phyloP scores from a whole-genome alignment of 2,888 invertebrate genomes.

The Meteorus cinctellus region DNA sequence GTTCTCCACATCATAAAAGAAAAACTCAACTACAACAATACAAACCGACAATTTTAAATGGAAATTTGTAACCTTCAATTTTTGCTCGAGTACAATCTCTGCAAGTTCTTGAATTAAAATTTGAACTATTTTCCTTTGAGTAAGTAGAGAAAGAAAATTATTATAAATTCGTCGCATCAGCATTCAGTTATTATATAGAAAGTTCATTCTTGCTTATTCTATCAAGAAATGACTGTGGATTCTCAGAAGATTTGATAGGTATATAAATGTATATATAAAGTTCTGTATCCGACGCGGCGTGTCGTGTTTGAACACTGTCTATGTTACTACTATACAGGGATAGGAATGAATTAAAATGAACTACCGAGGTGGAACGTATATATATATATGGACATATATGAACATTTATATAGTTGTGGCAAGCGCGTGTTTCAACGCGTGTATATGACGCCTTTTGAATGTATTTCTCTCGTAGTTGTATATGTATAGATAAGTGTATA shows the following conservation, averaged over 20 bases:
- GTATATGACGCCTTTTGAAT: constrained; percentile 34
- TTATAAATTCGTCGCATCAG: not conserved
- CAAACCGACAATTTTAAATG: too few species aligned
- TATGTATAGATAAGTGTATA: not conserved
- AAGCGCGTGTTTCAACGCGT: constrained; percentile 24
- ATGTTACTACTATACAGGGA: constrained; percentile 44
- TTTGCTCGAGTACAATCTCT: too few species aligned
- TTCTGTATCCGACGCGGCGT: constrained; percentile 15
- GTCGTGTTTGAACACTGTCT: constrained; percentile 28
- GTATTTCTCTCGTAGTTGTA: not conserved
- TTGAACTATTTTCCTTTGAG: too few species aligned
- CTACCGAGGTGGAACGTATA: constrained; percentile 43
- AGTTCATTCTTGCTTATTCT: not conserved
- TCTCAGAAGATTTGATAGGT: constrained; percentile 8
- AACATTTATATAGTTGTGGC: constrained; percentile 5
- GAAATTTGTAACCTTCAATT: too few species aligned
- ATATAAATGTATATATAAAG: not conserved
- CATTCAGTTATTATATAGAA: not conserved
- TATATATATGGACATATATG: not conserved
- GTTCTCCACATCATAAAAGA: too few species aligned
- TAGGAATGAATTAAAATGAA: constrained; percentile 49
- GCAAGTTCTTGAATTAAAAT: too few species aligned
- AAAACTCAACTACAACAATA: too few species aligned
- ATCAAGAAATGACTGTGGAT: not conserved
- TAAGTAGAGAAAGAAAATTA: not conserved